Base-by-base conservation (phyloP, 1,140 invertebrate species). In the Solen grandis region DNA sequence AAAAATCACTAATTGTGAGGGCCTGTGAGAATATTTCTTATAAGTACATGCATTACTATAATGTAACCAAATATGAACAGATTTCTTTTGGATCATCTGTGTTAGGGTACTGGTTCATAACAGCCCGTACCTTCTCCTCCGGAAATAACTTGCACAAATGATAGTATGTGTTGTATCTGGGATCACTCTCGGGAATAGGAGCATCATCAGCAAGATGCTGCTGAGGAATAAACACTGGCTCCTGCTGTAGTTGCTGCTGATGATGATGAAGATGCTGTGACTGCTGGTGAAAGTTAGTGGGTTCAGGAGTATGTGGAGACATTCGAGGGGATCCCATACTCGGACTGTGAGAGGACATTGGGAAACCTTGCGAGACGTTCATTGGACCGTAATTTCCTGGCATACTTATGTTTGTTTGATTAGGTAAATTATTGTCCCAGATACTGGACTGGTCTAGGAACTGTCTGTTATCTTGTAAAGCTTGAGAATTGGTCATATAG, bases 71-170 rank as follows among this genome's bases (percentile, higher is more conserved):
- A 73, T 96, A 95, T 41, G 96, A 95, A 93, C 97, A 98, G 83
- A 98, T 96, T 86, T 95, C 95, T 87, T 97, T 95, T 0, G 97
- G 95, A 91, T 98, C 96, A 1, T 95, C 96, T 90, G 97, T 96
- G 36, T 97, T 95, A 0, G 97, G 97, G 92, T 96, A 96, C 55
- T 96, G 90, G 62, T 95, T 94, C 96, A 98, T 96, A 0, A 96
- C 97, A 35, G 95, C 94, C 31, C 94, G 94, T 0, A 99, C 97
- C 90, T 97, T 96, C 75, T 96, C 95, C 88, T 97, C 96, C 0
- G 97, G 96, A 90, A 98, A 98, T 46, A 98, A 95, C 46, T 95
- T 96, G 13, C 96, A 94, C 36, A 98, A 92, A 90, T 98, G 96
- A 91, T 96, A 97, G 87, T 96, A 96, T 76, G 97, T 91, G 78